Percentiles rank a stretch among this genome's conserved stretches.
These are phyloP conservation scores for Parauchenoglanis ngamensis DNA, from an alignment of 2,797 vertebrate genomes.

Conservation along the genomic window DNA sequence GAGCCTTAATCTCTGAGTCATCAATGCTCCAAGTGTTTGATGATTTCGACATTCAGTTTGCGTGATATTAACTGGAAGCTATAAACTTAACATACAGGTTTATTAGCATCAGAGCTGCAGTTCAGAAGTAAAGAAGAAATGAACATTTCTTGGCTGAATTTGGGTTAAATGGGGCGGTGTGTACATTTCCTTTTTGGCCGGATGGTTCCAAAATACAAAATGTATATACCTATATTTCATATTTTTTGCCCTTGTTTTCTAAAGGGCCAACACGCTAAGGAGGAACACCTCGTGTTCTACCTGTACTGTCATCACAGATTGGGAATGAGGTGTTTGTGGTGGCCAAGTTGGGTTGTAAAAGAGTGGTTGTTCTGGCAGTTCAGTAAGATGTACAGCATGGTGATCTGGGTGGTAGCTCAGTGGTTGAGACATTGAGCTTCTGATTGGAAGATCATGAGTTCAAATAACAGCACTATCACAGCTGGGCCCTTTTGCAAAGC, in stretches of 20 bases:
- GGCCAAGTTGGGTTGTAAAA: not conserved
- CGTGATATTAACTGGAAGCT: not conserved
- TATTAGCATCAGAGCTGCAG: not conserved
- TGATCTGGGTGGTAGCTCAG: not conserved
- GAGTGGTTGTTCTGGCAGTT: not conserved
- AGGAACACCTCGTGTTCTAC: not conserved
- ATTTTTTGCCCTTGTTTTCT: not conserved
- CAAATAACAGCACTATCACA: not conserved
- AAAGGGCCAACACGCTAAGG: no score
- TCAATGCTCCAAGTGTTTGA: not conserved
- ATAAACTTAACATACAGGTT: not conserved
- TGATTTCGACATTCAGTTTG: not conserved
- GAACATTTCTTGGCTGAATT: not conserved
- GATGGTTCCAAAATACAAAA: not conserved
- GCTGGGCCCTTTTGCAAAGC: not conserved
- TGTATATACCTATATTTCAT: not conserved
- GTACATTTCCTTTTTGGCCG: not conserved
- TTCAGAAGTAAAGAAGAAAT: not conserved
- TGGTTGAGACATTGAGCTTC: not conserved
- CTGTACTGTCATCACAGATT: not conserved
- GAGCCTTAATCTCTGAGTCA: no score
- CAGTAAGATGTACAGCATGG: not conserved
- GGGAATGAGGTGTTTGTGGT: not conserved
- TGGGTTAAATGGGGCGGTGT: no score
- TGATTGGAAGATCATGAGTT: not conserved